Evolutionary conservation across 2,113 vertebrate species (phyloP).

Genomic region (Microtus pennsylvanicus): DNA sequence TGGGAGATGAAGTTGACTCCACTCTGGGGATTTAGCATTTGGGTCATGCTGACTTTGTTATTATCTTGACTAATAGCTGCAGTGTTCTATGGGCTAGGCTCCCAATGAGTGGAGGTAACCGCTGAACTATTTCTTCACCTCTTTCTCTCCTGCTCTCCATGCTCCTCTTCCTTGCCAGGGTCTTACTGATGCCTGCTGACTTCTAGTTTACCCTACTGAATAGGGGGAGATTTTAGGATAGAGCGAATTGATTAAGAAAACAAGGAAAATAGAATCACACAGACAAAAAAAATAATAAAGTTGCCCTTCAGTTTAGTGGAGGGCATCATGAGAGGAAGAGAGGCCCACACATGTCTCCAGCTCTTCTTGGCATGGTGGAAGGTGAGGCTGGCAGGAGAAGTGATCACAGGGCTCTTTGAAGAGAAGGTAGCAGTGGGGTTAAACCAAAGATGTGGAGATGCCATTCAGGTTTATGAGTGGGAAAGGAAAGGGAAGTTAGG

Average conservation of each 20-base stretch:
- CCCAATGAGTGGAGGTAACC: not conserved
- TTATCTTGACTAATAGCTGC: conserved; percentile 11
- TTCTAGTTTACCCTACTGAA: not conserved
- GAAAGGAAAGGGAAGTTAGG: not conserved
- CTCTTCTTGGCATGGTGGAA: not conserved
- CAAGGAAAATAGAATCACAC: not conserved
- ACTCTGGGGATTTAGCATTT: conserved; percentile 10
- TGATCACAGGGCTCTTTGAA: not conserved
- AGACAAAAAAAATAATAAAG: not conserved
- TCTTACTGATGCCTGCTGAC: not conserved
- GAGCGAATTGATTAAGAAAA: not conserved
- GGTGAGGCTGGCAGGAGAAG: not conserved
- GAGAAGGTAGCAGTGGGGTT: not conserved
- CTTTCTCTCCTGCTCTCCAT: not conserved
- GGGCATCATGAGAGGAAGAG: not conserved
- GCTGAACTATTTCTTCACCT: not conserved
- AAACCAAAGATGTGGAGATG: not conserved
- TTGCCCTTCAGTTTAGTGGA: not conserved
- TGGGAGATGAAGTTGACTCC: not conserved
- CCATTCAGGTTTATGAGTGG: not conserved
- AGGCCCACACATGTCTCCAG: not conserved
- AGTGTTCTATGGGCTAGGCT: not conserved
- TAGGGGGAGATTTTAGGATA: not conserved
- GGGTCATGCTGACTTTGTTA: not conserved
- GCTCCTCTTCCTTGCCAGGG: not conserved